Evolutionary conservation across 2,888 invertebrate genomes (phyloP).

Genomic region (Cryptocephalus primarius): DNA sequence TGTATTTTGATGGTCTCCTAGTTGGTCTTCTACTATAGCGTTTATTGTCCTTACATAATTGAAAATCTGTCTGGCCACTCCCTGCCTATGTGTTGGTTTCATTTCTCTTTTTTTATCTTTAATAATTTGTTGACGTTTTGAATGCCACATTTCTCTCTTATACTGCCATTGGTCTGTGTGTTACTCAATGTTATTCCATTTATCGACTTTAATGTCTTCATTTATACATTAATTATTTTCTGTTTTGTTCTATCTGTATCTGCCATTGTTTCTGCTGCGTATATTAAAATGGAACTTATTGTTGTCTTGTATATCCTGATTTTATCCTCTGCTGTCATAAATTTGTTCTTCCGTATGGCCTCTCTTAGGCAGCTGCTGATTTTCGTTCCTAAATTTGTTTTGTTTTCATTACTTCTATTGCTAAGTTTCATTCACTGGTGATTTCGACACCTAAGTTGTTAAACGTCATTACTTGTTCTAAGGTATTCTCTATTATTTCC

Average conservation of each 20-base stretch:
- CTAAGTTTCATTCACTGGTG: no score
- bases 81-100: not conserved
- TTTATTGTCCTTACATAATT: not conserved
- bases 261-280: not conserved
- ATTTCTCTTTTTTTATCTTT: not conserved
- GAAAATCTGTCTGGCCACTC: not conserved
- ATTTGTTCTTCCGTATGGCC: no score
- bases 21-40: not conserved
- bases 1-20: not conserved
- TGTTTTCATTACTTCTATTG: no score
- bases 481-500: no score
- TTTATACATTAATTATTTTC: not conserved
- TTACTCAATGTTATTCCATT: not conserved
- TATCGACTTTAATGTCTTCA: not conserved
- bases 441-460: no score
- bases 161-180: not conserved
- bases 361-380: no score
- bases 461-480: no score
- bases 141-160: no score
- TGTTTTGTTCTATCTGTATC: not conserved
- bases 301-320: no score
- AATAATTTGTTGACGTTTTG: not conserved
- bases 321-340: no score
- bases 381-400: no score
- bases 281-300: not conserved